Conservation (phyloP, 2,797 vertebrate species). For the Leptatherina wallacei region DNA sequence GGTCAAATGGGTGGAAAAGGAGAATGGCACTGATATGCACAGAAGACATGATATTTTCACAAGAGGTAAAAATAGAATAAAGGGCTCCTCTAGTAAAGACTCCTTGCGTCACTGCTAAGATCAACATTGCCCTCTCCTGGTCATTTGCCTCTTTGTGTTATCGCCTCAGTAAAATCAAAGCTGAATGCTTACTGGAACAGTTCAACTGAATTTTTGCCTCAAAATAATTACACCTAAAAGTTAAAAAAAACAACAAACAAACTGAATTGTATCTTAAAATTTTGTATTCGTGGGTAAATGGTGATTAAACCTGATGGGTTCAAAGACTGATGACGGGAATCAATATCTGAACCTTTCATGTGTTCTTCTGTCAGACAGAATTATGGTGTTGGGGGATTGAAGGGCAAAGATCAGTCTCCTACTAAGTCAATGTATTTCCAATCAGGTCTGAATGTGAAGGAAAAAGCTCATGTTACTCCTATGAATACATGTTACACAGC, state of each 20-base stretch:
- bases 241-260: background rate
- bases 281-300: slow-evolving; percentile 10
- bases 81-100: slow-evolving; percentile 19
- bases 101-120: slow-evolving; percentile 40
- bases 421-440: slow-evolving; percentile 51
- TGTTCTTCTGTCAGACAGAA: slow-evolving; percentile 38
- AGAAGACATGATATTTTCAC: slow-evolving; percentile 66
- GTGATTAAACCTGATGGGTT: background rate
- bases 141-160: background rate
- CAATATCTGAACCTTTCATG: slow-evolving; percentile 34
- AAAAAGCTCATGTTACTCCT: slow-evolving; percentile 21
- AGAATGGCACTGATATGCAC: slow-evolving; percentile 58
- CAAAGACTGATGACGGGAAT: slow-evolving; percentile 16
- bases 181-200: background rate
- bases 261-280: slow-evolving; percentile 6
- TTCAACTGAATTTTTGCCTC: background rate
- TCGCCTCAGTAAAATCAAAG: background rate
- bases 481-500: slow-evolving; percentile 22
- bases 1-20: slow-evolving; percentile 55
- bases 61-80: slow-evolving; percentile 71
- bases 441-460: slow-evolving; percentile 32
- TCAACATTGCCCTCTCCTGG: slow-evolving; percentile 77
- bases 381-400: slow-evolving; percentile 26
- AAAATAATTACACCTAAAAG: background rate
- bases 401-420: slow-evolving; percentile 29